These are phyloP conservation scores for Hycleus phaleratus DNA, from an alignment of 1,140 invertebrate genomes.

Conservation along the genomic window DNA sequence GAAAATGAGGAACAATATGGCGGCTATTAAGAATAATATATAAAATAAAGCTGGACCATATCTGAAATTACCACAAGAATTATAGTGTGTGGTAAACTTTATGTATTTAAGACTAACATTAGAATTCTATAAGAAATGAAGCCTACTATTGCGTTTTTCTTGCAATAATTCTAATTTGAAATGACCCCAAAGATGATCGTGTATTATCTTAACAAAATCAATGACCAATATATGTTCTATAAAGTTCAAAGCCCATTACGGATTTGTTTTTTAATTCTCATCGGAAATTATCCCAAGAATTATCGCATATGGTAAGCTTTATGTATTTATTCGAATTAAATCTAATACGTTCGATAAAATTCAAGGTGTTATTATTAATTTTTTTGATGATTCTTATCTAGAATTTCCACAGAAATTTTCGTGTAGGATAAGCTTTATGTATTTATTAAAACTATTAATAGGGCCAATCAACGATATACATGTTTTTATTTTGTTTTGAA, in stretches of 20 bases:
- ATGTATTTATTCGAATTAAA: too few relatives aligned
- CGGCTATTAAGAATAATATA: conserved; percentile 40
- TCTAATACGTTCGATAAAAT: too few relatives aligned
- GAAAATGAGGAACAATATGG: conserved; percentile 52
- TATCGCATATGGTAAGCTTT: not conserved
- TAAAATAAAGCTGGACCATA: conserved; percentile 18
- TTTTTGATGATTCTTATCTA: not conserved
- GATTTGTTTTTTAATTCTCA: too few relatives aligned
- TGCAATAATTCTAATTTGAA: not conserved
- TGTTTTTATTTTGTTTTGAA: too few relatives aligned
- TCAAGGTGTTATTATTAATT: too few relatives aligned
- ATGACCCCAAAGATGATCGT: not conserved
- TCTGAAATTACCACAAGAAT: conserved; percentile 17
- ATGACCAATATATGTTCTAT: too few relatives aligned
- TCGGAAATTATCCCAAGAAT: too few relatives aligned
- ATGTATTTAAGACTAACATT: too few relatives aligned
- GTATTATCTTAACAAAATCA: not conserved
- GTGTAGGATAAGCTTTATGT: not conserved
- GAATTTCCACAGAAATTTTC: not conserved
- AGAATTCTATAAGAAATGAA: too few relatives aligned
- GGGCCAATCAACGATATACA: too few relatives aligned
- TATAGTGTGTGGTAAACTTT: not conserved
- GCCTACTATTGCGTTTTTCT: too few relatives aligned
- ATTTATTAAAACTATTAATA: not conserved
- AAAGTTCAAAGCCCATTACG: too few relatives aligned